A percentile compares a stretch with the other conserved stretches of the same genome.
These are phyloP conservation scores for Syngnathus floridae DNA, from an alignment of 2,113 vertebrate genomes.

Conservation along the genomic window DNA sequence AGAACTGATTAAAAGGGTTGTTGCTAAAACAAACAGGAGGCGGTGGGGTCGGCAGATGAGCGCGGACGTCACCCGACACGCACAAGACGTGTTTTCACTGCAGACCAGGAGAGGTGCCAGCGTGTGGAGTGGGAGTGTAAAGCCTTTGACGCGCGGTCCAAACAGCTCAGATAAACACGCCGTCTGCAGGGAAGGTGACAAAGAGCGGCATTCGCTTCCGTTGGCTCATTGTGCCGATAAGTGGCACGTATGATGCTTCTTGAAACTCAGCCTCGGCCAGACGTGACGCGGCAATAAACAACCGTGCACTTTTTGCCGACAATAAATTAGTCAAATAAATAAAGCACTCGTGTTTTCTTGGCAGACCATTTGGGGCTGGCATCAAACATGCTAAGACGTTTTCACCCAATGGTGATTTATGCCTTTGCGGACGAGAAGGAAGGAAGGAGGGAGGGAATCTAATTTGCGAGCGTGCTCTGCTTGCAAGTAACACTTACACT, in stretches of 20 bases:
- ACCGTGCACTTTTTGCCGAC: conserved; percentile 2
- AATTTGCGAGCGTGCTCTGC: conserved; percentile 38
- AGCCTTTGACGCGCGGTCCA: conserved; percentile 43
- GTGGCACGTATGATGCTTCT: not conserved
- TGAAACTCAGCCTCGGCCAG: not conserved
- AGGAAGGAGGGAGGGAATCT: conserved; percentile 21
- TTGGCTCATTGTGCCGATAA: too few species aligned
- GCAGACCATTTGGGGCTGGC: conserved; percentile 1
- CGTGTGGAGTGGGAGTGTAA: conserved; percentile 40
- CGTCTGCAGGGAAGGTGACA: conserved; percentile 9
- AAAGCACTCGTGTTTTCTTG: conserved; percentile 16
- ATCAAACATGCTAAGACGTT: conserved; percentile 24
- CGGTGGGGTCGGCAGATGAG: conserved; percentile 25
- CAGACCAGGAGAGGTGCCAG: conserved; percentile 23
- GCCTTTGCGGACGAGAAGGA: conserved; percentile 7
- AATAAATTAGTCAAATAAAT: conserved; percentile 33
- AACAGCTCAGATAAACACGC: conserved; percentile 18
- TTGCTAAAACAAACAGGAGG: not conserved
- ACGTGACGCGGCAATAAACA: conserved; percentile 5
- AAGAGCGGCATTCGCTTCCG: conserved; percentile 1
- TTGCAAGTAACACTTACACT: conserved; percentile 36
- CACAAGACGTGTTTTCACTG: conserved; percentile 32
- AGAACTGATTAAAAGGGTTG: too few species aligned
- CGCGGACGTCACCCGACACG: conserved; percentile 49
- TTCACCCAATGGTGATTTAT: conserved; percentile 20